Evolutionary conservation across 1,140 invertebrate species (phyloP), one percentile per base, ranked within the genome.

Genomic region (Anagrus nilaparvatae): DNA sequence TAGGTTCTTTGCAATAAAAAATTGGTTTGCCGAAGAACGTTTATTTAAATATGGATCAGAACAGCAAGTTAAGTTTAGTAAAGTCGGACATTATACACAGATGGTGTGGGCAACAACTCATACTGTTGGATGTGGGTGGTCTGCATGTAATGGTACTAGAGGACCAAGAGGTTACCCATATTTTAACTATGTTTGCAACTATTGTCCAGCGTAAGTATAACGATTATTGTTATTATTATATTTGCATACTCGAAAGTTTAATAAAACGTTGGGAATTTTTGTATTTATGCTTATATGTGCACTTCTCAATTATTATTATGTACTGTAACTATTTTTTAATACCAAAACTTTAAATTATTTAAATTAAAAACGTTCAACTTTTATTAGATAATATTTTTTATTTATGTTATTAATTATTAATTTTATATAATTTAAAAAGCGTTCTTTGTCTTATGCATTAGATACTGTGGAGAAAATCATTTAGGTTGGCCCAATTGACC

Each of bases 131-230:
- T 89, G 85, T 54, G 84, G 84, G 0, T 73, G 84, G 49, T 72
- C 79, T 7, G 73, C 78, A 49, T 89, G 85, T 51, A 60, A 59
- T 16, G 60, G 61, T 5, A 53, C 56, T n/a, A 46, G 58, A 23
- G 70, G 71, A 44, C 75, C 71, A 16, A 71, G 71, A 51, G 75
- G 76, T 28, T 67, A 65, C 39, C 71, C 75, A 4, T 87, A 79
- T 61, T 87, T 76, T 62, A 85, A 80, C 62, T 89, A 89, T 58
- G 77, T 89, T n/a, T 89, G 85, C 60, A 86, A 88, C 66, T 89
- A 89, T 60, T 87, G 84, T 60, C 85, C 85, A 3, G 78, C 76
- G 85, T 87, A 72, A 79, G 77, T 73, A 52, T 28, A 12, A 23
- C 28, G 5, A n/a, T 10, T n/a, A 20, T 39, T 10, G 4, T 12